Conservation (phyloP, 2,888 invertebrate genomes). For the Pycnomerus fuliginosus region DNA sequence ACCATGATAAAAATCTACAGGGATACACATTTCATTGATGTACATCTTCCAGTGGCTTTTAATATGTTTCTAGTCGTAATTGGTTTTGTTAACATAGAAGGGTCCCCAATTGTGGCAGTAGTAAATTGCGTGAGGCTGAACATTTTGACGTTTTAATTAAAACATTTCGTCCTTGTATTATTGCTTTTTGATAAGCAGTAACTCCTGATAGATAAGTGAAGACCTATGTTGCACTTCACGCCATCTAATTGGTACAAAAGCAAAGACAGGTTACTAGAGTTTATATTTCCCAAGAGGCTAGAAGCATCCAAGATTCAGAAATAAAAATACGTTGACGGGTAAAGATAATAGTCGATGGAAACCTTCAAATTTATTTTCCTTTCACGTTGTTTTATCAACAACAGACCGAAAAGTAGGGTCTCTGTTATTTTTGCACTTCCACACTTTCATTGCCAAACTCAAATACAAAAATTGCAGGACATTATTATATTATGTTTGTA, state of each 20-base stretch:
- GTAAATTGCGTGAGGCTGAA: too few relatives aligned
- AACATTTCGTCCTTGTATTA: too few relatives aligned
- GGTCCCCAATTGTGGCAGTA: constrained; percentile 10
- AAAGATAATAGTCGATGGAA: constrained; percentile 29
- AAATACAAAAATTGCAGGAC: neutral
- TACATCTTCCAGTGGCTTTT: too few relatives aligned
- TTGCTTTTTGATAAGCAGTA: constrained; percentile 10
- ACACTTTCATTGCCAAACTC: neutral
- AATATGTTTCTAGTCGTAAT: constrained; percentile 21
- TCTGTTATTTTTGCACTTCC: neutral
- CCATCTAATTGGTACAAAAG: constrained; percentile 25
- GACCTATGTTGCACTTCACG: constrained; percentile 17
- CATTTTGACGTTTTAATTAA: too few relatives aligned
- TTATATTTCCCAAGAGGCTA: constrained; percentile 26
- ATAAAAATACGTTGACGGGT: constrained; percentile 18
- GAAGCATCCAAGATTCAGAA: constrained; percentile 11
- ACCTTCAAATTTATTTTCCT: constrained; percentile 25
- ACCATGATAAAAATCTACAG: too few relatives aligned
- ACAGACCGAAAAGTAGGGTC: constrained; percentile 21
- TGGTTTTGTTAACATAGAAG: constrained; percentile 21
- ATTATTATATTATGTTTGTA: too few relatives aligned
- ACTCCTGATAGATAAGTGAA: constrained; percentile 19
- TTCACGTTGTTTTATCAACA: constrained; percentile 25
- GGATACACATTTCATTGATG: too few relatives aligned
- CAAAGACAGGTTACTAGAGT: constrained; percentile 25